These are phyloP conservation scores for Rugalucina vietnamica DNA, from an alignment of 2,888 invertebrate genomes.

Conservation along the genomic window DNA sequence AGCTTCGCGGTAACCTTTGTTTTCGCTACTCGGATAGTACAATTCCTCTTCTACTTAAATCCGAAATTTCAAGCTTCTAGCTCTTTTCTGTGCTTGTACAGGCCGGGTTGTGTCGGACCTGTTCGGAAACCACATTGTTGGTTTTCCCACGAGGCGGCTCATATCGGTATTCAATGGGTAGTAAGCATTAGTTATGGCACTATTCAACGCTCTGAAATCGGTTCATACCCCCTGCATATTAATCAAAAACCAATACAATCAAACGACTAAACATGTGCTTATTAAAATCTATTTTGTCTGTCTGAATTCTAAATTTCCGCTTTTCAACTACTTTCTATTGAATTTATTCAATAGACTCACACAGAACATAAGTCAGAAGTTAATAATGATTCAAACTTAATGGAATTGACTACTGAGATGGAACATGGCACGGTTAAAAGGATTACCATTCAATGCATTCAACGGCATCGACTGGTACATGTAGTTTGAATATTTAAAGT, in stretches of 20 bases:
- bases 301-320: neutral
- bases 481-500: too few relatives aligned
- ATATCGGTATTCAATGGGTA: neutral
- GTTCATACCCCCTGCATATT: neutral
- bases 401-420: neutral
- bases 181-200: neutral
- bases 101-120: too few relatives aligned
- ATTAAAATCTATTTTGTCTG: neutral
- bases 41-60: too few relatives aligned
- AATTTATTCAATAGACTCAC: too few relatives aligned
- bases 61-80: too few relatives aligned
- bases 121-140: too few relatives aligned
- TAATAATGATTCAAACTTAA: neutral
- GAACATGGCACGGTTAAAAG: neutral
- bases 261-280: neutral
- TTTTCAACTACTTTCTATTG: neutral
- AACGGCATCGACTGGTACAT: too few relatives aligned
- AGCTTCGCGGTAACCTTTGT: too few relatives aligned
- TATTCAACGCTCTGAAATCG: neutral
- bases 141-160: too few relatives aligned
- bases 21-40: too few relatives aligned
- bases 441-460: neutral
- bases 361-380: neutral
- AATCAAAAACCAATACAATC: constrained; percentile 1
- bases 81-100: too few relatives aligned